Conservation (phyloP, 2,797 vertebrate genomes). For the Gallinago nigripennis region DNA sequence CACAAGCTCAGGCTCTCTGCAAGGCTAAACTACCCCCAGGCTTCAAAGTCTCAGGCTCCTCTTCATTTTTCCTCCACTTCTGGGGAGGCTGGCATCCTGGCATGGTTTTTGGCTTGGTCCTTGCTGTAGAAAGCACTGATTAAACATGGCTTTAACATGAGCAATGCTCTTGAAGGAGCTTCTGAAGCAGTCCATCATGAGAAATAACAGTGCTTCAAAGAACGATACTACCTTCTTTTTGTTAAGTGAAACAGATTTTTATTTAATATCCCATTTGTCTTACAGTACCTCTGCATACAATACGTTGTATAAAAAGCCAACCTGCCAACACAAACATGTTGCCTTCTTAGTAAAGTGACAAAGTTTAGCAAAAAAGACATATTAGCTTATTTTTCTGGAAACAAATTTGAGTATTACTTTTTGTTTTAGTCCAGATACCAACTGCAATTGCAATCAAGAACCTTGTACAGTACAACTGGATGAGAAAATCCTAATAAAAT, state of each 20-base stretch:
- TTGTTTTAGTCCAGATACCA: not conserved
- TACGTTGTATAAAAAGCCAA: constrained; percentile 15
- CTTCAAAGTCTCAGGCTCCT: not conserved
- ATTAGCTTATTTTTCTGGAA: not conserved
- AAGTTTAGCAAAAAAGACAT: not conserved
- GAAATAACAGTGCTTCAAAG: not conserved
- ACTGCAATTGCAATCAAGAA: not conserved
- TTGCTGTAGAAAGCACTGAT: not conserved
- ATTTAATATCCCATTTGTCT: constrained; percentile 15
- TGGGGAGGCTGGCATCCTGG: not conserved
- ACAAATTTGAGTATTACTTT: not conserved
- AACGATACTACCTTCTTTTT: not conserved
- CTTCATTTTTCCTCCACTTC: not conserved
- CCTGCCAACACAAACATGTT: constrained; percentile 6
- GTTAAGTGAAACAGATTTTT: not conserved
- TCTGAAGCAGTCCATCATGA: not conserved
- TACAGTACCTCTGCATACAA: constrained; percentile 21
- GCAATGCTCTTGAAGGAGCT: not conserved
- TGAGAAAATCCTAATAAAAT: not conserved
- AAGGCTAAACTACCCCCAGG: not conserved
- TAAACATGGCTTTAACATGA: not conserved
- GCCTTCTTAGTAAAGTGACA: constrained; percentile 40
- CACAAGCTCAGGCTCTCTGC: not conserved
- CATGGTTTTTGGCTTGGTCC: not conserved
- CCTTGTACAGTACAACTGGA: not conserved